Evolutionary conservation across 1,140 invertebrate species (phyloP), one percentile per base, ranked within the genome.

Genomic region (Drosophila parvula): DNA sequence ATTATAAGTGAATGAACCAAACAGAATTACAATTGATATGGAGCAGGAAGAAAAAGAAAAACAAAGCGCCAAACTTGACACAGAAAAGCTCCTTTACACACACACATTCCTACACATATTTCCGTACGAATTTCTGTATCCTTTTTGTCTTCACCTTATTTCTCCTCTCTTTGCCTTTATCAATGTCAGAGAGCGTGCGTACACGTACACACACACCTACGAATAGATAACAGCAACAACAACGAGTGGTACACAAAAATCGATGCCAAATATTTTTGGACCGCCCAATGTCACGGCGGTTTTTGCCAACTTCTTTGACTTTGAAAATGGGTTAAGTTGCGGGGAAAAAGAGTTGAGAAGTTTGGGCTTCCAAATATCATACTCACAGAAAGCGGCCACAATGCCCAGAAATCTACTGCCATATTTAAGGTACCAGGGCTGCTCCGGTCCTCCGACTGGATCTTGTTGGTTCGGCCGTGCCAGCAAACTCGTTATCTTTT

Each of bases 391-490:
- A 90, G 97, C 95, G 83, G 96, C 97, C 92, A 96, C 94, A 75
- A 96, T 97, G 56, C 97, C 97, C 70, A 98, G 92, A 67, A 94
- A 95, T 91, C 97, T 95, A 62, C 95, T 96, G 89, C 94, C 96
- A 93, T 97, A 97, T 92, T 97, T 97, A 93, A 98, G 94, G 95
- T 96, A 97, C 96, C 96, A 97, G 73, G 97, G 96, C 65, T 95
- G 94, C 92, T 97, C 96, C 92, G 97, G 96, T 93, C 96, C 96
- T 93, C 96, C 96, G 56, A 93, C 93, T 75, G 94, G 94, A 64
- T 86, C 86, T 56, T 74, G 70, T 59, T 77, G 95, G 71, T 96
- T 96, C 56, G 96, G 96, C 75, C 95, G 94, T 65, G 95, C 94
- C 95, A 96, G 95, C 63, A 97, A 93, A 77, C 95, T 94, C 48